These are phyloP conservation scores for Leptothorax acervorum DNA, from an alignment of 2,888 invertebrate genomes.

Conservation along the genomic window DNA sequence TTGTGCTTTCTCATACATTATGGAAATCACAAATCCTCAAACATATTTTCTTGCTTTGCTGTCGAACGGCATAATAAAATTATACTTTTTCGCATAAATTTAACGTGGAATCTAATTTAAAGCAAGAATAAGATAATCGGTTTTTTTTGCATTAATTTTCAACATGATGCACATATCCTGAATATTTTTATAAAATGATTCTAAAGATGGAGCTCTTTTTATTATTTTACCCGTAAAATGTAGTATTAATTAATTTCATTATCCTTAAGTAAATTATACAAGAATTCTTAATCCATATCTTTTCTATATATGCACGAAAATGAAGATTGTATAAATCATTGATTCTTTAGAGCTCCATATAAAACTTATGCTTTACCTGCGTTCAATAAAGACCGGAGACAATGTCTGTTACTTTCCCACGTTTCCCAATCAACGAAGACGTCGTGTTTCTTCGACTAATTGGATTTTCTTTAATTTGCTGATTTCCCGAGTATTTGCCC, in stretches of 20 bases:
- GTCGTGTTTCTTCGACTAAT: slow-evolving; percentile 77
- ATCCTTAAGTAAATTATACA: slow-evolving; percentile 13
- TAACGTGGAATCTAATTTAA: background rate
- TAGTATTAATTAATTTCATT: background rate
- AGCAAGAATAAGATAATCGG: background rate
- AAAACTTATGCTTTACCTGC: background rate
- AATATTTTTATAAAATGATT: background rate
- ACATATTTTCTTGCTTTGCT: background rate
- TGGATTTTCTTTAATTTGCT: slow-evolving; percentile 68
- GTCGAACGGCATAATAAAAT: background rate
- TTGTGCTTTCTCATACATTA: slow-evolving; percentile 8
- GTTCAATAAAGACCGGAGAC: slow-evolving; percentile 83
- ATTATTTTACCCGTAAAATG: background rate
- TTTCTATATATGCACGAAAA: background rate
- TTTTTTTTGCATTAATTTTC: slow-evolving; percentile 12
- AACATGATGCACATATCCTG: background rate
- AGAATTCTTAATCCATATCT: background rate
- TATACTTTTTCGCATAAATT: slow-evolving; percentile 12
- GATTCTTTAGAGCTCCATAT: background rate
- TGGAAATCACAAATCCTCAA: background rate
- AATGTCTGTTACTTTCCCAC: slow-evolving; percentile 84
- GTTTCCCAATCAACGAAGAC: slow-evolving; percentile 75
- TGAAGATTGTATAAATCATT: background rate
- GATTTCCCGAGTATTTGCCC: slow-evolving; percentile 83
- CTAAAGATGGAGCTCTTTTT: background rate